Conservation (phyloP, 2,888 invertebrate genomes). For the Lapara coniferarum region DNA sequence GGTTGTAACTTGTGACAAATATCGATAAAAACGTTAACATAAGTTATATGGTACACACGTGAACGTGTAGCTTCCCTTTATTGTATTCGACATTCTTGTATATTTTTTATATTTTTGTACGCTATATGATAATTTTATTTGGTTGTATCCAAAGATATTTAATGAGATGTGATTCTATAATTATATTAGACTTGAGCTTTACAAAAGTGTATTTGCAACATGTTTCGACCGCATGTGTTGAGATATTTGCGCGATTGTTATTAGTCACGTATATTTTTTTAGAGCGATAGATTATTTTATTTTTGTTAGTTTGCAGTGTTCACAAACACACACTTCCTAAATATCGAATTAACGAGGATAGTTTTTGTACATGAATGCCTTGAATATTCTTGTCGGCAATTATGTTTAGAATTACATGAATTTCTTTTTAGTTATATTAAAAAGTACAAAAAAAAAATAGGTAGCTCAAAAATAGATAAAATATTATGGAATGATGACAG, state of each 20-base stretch:
- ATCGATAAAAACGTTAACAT: conserved; percentile 32
- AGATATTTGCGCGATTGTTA: conserved; percentile 55
- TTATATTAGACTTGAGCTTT: conserved; percentile 77
- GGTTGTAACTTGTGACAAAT: conserved; percentile 22
- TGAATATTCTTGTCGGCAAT: not conserved
- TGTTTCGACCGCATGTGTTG: conserved; percentile 58
- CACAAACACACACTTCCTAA: conserved; percentile 30
- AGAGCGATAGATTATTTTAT: conserved; percentile 34
- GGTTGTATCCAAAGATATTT: conserved; percentile 83
- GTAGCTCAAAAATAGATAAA: not conserved
- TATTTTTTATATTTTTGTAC: conserved; percentile 81
- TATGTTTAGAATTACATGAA: not conserved
- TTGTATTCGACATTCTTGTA: conserved; percentile 68
- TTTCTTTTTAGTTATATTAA: too few relatives aligned
- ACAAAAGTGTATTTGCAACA: conserved; percentile 70
- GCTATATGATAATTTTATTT: conserved; percentile 77
- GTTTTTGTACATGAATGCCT: conserved; percentile 22
- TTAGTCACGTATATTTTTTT: conserved; percentile 27
- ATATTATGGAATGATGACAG: not conserved
- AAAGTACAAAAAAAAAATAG: not conserved
- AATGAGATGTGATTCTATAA: conserved; percentile 75
- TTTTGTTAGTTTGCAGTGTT: conserved; percentile 34
- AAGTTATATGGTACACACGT: conserved; percentile 40
- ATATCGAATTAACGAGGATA: conserved; percentile 35
- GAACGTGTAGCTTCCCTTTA: conserved; percentile 49